Evolutionary conservation across 2,113 vertebrate species (phyloP).

Genomic region (Semnornis frantzii): DNA sequence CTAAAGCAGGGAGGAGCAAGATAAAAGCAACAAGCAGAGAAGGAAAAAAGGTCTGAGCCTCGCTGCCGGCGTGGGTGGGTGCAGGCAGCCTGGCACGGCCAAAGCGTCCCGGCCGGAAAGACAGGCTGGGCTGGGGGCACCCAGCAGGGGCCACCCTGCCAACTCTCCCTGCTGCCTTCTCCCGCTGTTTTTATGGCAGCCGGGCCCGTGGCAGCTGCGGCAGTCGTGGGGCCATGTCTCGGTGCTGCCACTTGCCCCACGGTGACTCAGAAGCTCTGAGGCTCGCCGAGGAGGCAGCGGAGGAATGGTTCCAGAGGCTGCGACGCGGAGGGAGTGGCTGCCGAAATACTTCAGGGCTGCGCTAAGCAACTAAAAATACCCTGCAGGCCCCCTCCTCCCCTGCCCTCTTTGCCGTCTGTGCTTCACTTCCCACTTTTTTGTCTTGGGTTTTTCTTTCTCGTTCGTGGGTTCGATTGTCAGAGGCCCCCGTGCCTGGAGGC

Average conservation of each 20-base stretch:
- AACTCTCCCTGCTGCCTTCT: not conserved
- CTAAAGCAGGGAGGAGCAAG: not conserved
- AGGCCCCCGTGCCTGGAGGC: not conserved
- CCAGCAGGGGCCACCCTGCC: not conserved
- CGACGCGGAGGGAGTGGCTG: slow-evolving; percentile 69
- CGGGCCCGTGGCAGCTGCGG: not conserved
- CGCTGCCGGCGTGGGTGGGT: not conserved
- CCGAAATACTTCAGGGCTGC: slow-evolving; percentile 74
- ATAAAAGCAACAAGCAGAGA: not conserved
- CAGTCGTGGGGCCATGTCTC: not conserved
- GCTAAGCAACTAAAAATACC: slow-evolving; percentile 79
- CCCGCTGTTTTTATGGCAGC: fast-evolving
- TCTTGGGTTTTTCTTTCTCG: not conserved
- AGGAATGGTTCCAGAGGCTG: slow-evolving; percentile 57
- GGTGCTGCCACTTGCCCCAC: not conserved
- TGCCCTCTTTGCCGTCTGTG: not conserved
- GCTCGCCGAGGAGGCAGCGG: slow-evolving; percentile 40
- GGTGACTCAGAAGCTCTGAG: slow-evolving; percentile 69
- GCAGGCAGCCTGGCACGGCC: not conserved
- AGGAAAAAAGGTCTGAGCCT: not conserved
- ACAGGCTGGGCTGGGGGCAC: not conserved
- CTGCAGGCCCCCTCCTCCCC: slow-evolving; percentile 4
- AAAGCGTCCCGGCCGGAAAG: not conserved
- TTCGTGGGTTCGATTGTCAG: not conserved
- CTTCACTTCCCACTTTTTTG: not conserved